Conservation (phyloP, 1,140 invertebrate genomes). For the Drosophila pachea region DNA sequence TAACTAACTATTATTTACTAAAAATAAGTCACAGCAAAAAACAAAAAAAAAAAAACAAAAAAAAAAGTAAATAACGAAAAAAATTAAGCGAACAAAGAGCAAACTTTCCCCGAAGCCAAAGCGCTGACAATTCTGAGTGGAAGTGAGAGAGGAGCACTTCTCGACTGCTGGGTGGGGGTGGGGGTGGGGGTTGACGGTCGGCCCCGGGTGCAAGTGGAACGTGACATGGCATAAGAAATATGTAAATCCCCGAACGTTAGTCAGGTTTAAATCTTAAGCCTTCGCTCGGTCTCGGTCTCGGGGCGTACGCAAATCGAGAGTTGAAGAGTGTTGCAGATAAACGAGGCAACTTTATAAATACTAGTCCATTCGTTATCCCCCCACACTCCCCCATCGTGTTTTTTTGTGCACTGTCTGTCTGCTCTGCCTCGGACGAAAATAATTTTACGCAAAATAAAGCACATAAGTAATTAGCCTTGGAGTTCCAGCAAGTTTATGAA, state of each 20-base stretch:
- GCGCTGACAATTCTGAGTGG: neutral
- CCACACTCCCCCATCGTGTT: no score
- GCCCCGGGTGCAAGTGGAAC: constrained; percentile 18
- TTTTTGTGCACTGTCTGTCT: neutral
- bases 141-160: no score
- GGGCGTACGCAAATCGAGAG: constrained; percentile 42
- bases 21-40: constrained; percentile 53
- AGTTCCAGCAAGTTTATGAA: no score
- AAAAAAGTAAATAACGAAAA: neutral
- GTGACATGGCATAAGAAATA: constrained; percentile 52
- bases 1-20: constrained; percentile 64
- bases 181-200: neutral
- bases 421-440: neutral
- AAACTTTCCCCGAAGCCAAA: constrained; percentile 20
- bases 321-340: constrained; percentile 41
- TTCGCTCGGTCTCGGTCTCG: constrained; percentile 14
- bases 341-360: constrained; percentile 38
- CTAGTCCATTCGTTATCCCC: constrained; percentile 1
- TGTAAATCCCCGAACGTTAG: constrained; percentile 45
- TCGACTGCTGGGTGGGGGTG: no score
- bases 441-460: neutral
- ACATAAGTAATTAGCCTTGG: neutral
- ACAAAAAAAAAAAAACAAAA: constrained; percentile 1
- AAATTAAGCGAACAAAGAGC: constrained; percentile 12
- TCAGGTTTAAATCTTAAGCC: constrained; percentile 48